Evolutionary conservation across 1,140 invertebrate species (phyloP), one percentile per base, ranked within the genome.

Genomic region (Linepithema humile): DNA sequence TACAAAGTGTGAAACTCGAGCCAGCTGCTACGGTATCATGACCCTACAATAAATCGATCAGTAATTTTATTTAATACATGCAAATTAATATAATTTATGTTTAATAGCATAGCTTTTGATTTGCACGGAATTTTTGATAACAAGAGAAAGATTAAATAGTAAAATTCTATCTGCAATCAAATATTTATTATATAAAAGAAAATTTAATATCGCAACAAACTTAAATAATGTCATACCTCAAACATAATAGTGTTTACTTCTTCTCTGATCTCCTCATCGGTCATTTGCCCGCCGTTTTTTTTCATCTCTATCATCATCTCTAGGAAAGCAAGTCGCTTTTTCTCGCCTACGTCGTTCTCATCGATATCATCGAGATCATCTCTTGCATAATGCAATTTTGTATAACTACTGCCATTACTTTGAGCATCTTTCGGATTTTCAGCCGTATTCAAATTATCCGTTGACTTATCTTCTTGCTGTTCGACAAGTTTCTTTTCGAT

Each of bases 171-270:
- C n/a, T n/a, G n/a, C n/a, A n/a, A 45, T 29, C 0, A 1, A 32
- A 26, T 0, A 59, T 59, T 75, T 0, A 32, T 32, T 26, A 59
- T 35, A 57, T n/a, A n/a, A n/a, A n/a, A n/a, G n/a, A n/a, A n/a
- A 55, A 69, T 60, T 62, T 29, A 82, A 93, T 32, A 0, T 50
- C 5, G 12, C 50, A 32, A 69, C 2, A n/a, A n/a, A n/a, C 38
- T 3, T 17, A 1, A 48, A 1, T 6, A 70, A 2, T n/a, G 23
- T 59, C 1, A 45, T 91, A 98, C 97, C 95, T 98, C 97, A 93
- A 98, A 97, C 96, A 98, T 97, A 82, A 98, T 98, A 0, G 97
- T 98, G 85, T 98, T 96, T 0, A 98, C 97, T 95, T 98, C 96
- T 91, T 98, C 97, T 89, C 97, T 96, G 53, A 99, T 98, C 92